phyloP scores from a whole-genome alignment of 2,797 vertebrate species.

The Spinus olivaceus region DNA sequence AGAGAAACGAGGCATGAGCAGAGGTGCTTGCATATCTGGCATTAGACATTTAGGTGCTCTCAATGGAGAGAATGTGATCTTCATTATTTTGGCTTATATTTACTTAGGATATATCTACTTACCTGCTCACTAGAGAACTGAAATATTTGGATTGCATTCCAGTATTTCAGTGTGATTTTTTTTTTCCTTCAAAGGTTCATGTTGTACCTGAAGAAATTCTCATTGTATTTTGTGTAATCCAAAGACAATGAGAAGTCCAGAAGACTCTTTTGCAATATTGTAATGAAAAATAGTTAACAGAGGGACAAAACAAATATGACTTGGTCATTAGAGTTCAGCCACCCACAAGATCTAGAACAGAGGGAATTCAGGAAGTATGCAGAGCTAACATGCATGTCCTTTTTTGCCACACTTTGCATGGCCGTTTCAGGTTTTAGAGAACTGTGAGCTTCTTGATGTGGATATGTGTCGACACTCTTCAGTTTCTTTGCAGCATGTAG shows the following conservation, averaged over 20 bases:
- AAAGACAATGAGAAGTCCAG: background rate
- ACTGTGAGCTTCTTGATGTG: conserved; percentile 17
- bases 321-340: background rate
- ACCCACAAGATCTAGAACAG: background rate
- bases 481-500: conserved; percentile 34
- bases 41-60: background rate
- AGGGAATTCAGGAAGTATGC: background rate
- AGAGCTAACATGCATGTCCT: conserved; percentile 37
- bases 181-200: background rate
- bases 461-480: background rate
- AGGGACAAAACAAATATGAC: background rate
- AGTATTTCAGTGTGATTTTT: background rate
- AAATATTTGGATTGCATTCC: background rate
- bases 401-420: conserved; percentile 54
- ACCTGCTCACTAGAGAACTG: background rate
- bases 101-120: background rate
- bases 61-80: background rate
- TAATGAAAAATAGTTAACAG: background rate
- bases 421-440: background rate
- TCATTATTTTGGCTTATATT: background rate
- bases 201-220: background rate
- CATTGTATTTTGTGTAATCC: background rate
- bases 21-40: background rate
- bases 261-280: background rate
- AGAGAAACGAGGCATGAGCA: background rate